Evolutionary conservation across 2,888 invertebrate species (phyloP), one percentile per base, ranked within the genome.

Genomic region (Tetranychus truncatus): DNA sequence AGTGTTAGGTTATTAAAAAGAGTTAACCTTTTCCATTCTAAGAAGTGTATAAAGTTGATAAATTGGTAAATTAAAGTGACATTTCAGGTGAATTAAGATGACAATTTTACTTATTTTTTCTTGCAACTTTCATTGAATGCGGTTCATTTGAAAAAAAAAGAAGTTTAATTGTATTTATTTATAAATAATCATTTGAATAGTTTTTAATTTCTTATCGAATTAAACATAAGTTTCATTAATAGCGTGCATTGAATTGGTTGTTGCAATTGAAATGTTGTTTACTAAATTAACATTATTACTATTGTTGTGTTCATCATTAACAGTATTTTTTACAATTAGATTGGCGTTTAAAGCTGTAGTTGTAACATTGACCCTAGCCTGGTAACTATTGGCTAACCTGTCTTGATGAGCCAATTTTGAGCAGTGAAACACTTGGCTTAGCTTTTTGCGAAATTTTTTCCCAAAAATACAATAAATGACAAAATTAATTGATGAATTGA

Each of bases 401-500:
- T 55, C 55, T 55, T 9, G 15, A 20, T 69, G 69, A 1, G 20
- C 21, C 9, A 69, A 11, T 72, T 72, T 72, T 34, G 24, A 34
- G 65, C 73, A 73, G 18, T n/a, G 20, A 46, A 76, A 75, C 11
- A 73, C 72, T 21, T 71, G 46, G 66, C 73, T 72, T 44, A 77
- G 69, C 45, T 76, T 77, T 24, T 71, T 46, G n/a, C 77, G 74
- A 73, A 96, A 96, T 83, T 96, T 95, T 82, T 95, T 92, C 1
- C 96, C 96, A 83, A 96, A 95, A 79, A 95, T 95, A 79, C 95
- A 95, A 85, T 97, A 97, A 80, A 97, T 94, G 78, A 97, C 88
- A 83, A 97, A 96, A 84, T 97, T 97, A 78, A 95, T 92, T 81
- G 95, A 94, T 81, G 95, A 95, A 85, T 97, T 97, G 82, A 96